A percentile compares a stretch with the other conserved stretches of the same genome.
phyloP scores from a whole-genome alignment of 2,888 invertebrate species.

The Rhagium mordax region DNA sequence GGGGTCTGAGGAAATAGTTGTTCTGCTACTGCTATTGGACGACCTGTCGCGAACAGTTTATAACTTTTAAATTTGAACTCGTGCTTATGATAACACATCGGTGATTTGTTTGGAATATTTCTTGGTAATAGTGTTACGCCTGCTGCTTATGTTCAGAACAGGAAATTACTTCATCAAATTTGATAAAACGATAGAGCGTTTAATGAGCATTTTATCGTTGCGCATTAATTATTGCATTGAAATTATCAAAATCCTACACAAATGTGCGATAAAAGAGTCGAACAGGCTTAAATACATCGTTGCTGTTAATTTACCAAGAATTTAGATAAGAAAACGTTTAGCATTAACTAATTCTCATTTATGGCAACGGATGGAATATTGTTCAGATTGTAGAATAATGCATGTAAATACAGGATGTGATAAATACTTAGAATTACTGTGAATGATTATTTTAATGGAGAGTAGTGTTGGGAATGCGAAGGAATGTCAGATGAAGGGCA shows the following conservation, averaged over 20 bases:
- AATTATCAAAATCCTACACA: conserved; percentile 14
- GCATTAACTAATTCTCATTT: not conserved
- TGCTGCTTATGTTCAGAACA: not conserved
- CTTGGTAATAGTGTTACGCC: not conserved
- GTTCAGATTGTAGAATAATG: no score
- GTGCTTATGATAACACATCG: not conserved
- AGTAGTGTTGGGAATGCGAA: no score
- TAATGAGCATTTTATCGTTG: not conserved
- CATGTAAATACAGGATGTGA: not conserved
- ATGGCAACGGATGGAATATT: not conserved
- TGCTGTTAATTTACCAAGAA: conserved; percentile 15
- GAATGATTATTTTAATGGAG: no score
- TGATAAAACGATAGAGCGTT: not conserved
- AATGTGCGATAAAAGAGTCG: conserved; percentile 2
- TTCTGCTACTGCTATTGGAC: no score
- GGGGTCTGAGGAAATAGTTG: no score
- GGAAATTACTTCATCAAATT: not conserved
- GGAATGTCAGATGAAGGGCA: no score
- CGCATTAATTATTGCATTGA: conserved; percentile 1
- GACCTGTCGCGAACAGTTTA: not conserved
- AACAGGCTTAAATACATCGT: conserved; percentile 1
- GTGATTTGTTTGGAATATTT: not conserved
- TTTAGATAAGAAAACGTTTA: conserved; percentile 9
- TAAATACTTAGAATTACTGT: not conserved
- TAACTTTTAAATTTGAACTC: not conserved